Base-by-base conservation (phyloP, 2,797 vertebrate species). In the Enteromius paludinosus region DNA sequence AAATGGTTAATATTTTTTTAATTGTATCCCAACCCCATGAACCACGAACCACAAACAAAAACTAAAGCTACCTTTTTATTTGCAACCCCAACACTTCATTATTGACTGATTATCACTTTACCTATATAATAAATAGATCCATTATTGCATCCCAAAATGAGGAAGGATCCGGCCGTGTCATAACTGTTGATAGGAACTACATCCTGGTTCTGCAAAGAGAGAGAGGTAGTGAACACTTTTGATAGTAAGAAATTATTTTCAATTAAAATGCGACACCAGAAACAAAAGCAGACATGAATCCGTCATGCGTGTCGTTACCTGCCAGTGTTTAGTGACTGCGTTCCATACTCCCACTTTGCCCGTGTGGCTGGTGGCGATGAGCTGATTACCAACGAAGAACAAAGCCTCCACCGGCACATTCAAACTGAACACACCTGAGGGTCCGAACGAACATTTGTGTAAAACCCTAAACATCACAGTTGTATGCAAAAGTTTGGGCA, bases 271-370 rank as follows among this genome's bases (percentile, higher is more conserved):
- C 28, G 18, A 28, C 5, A 25, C 56, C 12, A 12, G 23, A 28
- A 1, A 23, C 23, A 49, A 28, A 20, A 14, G 23, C 43, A 82
- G 68, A 54, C 71, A 6, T 1, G 3, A 6, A 41, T 6, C 5
- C 1, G 8, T 12, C 6, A 54, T 9, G 49, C 20, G n/a, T 25
- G 0, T 20, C 28, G 3, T 81, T 45, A 98, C 97, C 96, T 98
- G 97, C 97, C 97, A 98, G 91, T 98, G 97, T 89, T 97, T 97
- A 81, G 97, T 98, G 88, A 98, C 96, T 0, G 97, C 97, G 2
- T 98, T 98, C 97, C 97, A 98, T 18, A 98, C 97, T 0, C 97
- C 97, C 0, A 98, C 96, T 86, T 97, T 97, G 52, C 97, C 97
- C 0, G 95, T 96, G 92, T 97, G 96, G 86, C 97, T 98, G 41